A percentile compares a stretch with the other conserved stretches of the same genome.
Conservation (phyloP, 2,888 invertebrate genomes). For the Portevinia maculata region DNA sequence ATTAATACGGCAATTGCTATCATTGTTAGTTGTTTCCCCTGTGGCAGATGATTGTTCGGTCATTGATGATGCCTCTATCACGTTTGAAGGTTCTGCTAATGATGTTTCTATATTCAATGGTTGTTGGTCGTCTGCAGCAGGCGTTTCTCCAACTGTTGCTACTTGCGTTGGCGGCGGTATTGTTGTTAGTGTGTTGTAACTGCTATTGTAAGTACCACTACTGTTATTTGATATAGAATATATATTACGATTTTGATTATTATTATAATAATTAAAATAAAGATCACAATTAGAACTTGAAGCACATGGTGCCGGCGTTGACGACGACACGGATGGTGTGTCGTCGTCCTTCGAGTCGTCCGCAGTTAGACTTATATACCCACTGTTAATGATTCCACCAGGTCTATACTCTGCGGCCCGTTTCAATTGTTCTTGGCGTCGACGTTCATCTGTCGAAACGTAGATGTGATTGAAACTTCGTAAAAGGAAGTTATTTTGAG, state of each 20-base stretch:
- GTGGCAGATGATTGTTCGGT: not conserved
- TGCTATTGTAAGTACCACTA: constrained; percentile 33
- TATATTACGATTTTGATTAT: constrained; percentile 64
- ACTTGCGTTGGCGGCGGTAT: not conserved
- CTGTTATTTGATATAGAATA: constrained; percentile 67
- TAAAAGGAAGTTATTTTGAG: constrained; percentile 78
- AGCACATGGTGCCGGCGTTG: constrained; percentile 50
- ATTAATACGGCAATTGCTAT: constrained; percentile 32
- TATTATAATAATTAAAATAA: constrained; percentile 76
- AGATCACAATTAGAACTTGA: constrained; percentile 77
- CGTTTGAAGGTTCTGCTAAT: constrained; percentile 7
- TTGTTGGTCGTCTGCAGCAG: not conserved
- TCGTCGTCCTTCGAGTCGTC: constrained; percentile 52
- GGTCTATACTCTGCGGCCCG: constrained; percentile 24
- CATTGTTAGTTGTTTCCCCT: constrained; percentile 24
- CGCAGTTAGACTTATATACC: constrained; percentile 46
- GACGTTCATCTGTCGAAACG: constrained; percentile 67
- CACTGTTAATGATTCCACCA: constrained; percentile 25
- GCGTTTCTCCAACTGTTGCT: not conserved
- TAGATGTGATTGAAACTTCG: constrained; percentile 79
- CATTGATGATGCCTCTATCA: not conserved
- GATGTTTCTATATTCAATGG: not conserved
- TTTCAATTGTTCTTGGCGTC: constrained; percentile 66
- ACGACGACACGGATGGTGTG: constrained; percentile 23
- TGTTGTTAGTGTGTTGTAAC: not conserved